Evolutionary conservation across 2,888 invertebrate species (phyloP).

Genomic region (Eristalinus aeneus): DNA sequence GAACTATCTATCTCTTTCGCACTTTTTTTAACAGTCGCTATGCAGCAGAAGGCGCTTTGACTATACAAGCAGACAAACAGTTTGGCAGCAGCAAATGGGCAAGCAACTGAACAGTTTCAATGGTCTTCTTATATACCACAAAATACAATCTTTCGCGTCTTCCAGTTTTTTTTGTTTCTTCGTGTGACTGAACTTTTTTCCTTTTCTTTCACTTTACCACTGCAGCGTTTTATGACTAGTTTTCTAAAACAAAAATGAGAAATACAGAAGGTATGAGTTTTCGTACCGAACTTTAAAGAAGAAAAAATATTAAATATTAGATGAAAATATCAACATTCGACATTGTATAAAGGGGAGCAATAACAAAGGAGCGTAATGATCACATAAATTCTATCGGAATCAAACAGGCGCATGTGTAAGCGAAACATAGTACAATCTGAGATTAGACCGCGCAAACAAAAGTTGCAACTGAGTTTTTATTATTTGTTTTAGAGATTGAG

Average conservation of each 20-base stretch:
- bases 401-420: no score
- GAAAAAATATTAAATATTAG: background rate
- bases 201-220: background rate
- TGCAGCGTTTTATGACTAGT: background rate
- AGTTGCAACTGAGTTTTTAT: no score
- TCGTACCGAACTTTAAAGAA: background rate
- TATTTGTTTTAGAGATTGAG: no score
- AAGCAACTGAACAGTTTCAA: constrained; percentile 6
- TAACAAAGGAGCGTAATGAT: background rate
- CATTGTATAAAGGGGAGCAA: background rate
- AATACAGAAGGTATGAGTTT: background rate
- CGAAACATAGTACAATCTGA: no score
- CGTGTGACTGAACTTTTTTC: background rate
- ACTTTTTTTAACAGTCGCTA: background rate
- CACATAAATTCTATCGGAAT: no score
- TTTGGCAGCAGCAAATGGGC: background rate
- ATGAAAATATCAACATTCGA: background rate
- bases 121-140: constrained; percentile 12
- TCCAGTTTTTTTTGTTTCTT: constrained; percentile 12
- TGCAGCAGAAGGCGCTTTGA: background rate
- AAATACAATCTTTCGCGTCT: background rate
- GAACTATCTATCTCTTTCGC: constrained; percentile 2
- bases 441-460: no score
- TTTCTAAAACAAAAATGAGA: constrained; percentile 2
- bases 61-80: background rate